These are phyloP conservation scores for Drosophila jambulina DNA, from an alignment of 1,140 invertebrate species.

Conservation along the genomic window DNA sequence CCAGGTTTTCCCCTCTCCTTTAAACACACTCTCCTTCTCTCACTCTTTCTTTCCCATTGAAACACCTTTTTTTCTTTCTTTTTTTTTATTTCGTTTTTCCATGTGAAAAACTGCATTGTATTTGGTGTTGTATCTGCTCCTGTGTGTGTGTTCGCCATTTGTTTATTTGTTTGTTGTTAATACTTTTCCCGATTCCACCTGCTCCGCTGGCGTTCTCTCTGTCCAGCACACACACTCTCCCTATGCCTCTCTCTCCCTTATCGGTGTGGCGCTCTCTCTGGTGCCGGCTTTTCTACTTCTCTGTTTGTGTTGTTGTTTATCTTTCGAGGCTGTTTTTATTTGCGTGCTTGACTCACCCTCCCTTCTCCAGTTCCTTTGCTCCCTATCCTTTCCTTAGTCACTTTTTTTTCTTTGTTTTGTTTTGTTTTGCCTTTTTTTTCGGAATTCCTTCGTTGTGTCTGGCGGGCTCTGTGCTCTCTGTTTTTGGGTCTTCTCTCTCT, in stretches of 20 bases:
- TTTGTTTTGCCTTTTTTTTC: constrained; percentile 40
- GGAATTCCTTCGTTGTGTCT: constrained; percentile 25
- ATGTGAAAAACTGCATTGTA: constrained; percentile 21
- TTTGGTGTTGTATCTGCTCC: constrained; percentile 8
- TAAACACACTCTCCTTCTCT: constrained; percentile 6
- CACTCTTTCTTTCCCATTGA: constrained; percentile 14
- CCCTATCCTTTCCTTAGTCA: constrained; percentile 9
- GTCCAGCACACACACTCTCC: background rate
- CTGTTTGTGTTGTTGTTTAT: constrained; percentile 75
- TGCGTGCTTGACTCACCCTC: constrained; percentile 39
- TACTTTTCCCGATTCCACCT: constrained; percentile 52
- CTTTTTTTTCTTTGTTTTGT: constrained; percentile 58
- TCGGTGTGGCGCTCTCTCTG: constrained; percentile 14
- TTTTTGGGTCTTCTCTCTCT: constrained; percentile 2
- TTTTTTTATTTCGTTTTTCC: constrained; percentile 50
- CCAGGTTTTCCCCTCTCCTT: constrained; percentile 16
- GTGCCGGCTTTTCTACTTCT: constrained; percentile 46
- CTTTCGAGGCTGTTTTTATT: constrained; percentile 74
- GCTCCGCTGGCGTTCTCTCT: constrained; percentile 26
- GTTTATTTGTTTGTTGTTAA: constrained; percentile 71
- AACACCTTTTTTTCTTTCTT: constrained; percentile 20
- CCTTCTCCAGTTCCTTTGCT: constrained; percentile 28
- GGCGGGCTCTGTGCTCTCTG: constrained; percentile 4
- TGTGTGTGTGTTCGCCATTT: constrained; percentile 36
- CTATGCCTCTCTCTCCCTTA: constrained; percentile 1